Base-by-base conservation (phyloP, 1,140 invertebrate species). In the Limonius californicus region DNA sequence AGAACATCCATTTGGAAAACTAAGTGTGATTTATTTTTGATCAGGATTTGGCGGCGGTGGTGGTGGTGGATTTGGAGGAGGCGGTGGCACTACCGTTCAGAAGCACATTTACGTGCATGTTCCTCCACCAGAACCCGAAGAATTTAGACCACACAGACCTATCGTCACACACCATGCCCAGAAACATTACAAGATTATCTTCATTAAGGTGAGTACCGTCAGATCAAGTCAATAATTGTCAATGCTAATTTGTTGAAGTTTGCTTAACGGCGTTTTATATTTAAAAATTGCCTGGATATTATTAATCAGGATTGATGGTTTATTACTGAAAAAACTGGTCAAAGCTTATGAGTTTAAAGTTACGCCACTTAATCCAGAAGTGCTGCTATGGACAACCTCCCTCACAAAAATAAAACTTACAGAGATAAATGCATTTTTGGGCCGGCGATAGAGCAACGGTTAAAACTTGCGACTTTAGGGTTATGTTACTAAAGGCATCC, bases 121-220 rank as follows among this genome's bases (percentile, higher is more conserved):
- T 14, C 89, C 90, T 32, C 84, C 74, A 57, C 79, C 78, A 81
- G 85, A 81, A 79, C 82, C 83, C 57, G 80, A 83, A 67, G 84
- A 86, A 70, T 80, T 85, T 59, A 80, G 84, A 8, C 85, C 88
- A 6, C 85, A 84, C 71, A 84, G 84, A 79, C 84, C 78, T 21
- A 83, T 86, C 57, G 76, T 79, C 0, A 79, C 74, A 66, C 80
- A 77, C 69, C 79, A 71, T 21, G 89, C 90, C 8, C 90, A 92
- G 73, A 94, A 94, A 72, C 90, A 94, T 72, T 94, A 92, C 83
- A 92, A 92, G 76, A 92, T 94, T 68, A 89, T 94, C 42, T 92
- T 94, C 82, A 94, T 94, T 73, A 92, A 92, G 68, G 68, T 68
- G 2, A 61, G 9, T n/a, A 27, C 23, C 9, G 23, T 27, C 27